Evolutionary conservation across 2,797 vertebrate species (phyloP).

Genomic region (Acipenser oxyrinchus): DNA sequence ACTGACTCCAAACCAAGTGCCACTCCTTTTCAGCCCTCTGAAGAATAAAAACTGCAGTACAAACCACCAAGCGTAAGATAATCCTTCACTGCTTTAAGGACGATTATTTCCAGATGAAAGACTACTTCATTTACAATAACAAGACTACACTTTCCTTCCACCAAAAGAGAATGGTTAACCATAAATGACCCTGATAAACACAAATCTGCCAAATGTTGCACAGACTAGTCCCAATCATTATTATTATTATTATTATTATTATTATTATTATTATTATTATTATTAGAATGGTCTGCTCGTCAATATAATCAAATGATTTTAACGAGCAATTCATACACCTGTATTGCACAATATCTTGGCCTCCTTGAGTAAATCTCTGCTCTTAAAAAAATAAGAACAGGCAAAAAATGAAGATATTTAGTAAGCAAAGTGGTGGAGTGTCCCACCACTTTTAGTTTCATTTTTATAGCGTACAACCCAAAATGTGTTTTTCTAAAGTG

Average conservation of each 20-base stretch:
- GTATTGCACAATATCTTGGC: constrained; percentile 20
- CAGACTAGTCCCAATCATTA: constrained; percentile 24
- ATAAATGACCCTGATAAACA: not conserved
- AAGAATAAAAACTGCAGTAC: constrained; percentile 25
- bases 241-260: constrained; percentile 39
- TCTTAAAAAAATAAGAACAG: constrained; percentile 31
- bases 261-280: not conserved
- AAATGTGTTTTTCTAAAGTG: not conserved
- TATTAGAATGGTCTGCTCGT: not conserved
- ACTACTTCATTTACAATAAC: constrained; percentile 19
- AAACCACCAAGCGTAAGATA: constrained; percentile 44
- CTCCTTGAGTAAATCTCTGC: constrained; percentile 19
- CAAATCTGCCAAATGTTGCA: too few relatives aligned
- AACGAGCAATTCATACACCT: constrained; percentile 16
- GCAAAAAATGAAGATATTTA: constrained; percentile 36
- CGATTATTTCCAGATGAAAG: too few relatives aligned
- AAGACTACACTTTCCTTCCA: not conserved
- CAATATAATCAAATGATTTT: too few relatives aligned
- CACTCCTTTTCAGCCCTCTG: too few relatives aligned
- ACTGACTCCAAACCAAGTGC: too few relatives aligned
- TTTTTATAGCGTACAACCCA: not conserved
- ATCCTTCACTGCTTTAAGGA: constrained; percentile 45
- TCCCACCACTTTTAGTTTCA: not conserved
- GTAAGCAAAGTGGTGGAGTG: not conserved
- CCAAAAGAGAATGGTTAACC: too few relatives aligned